These are phyloP conservation scores for Platycheirus albimanus DNA, from an alignment of 2,888 invertebrate species.

Conservation along the genomic window DNA sequence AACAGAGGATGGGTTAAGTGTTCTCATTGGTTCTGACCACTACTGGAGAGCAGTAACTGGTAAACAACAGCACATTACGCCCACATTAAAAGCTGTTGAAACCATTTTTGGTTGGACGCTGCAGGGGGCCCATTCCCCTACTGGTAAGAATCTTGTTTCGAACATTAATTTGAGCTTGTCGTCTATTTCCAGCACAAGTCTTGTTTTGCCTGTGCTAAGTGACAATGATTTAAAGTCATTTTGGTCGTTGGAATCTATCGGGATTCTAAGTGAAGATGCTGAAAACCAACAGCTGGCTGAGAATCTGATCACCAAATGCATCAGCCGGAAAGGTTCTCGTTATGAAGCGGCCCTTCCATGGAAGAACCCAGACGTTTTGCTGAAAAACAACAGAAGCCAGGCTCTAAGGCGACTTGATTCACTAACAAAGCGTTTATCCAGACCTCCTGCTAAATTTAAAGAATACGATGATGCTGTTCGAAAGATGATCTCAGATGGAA, in stretches of 20 bases:
- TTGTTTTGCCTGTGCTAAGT: background rate
- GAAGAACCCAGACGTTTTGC: slow-evolving; percentile 1
- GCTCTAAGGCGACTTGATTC: slow-evolving; percentile 20
- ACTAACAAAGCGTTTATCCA: slow-evolving; percentile 5
- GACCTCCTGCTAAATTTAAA: background rate
- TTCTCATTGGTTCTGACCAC: slow-evolving; percentile 5
- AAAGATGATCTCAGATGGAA: slow-evolving; percentile 20
- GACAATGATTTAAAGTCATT: slow-evolving; percentile 11
- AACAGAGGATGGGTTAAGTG: background rate
- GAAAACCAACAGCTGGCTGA: slow-evolving; percentile 4
- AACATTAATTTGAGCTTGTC: slow-evolving; percentile 7
- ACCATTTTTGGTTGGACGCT: too few relatives aligned
- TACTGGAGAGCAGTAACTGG: slow-evolving; percentile 17
- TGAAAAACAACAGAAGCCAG: slow-evolving; percentile 6
- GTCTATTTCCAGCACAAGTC: background rate
- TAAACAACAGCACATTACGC: background rate
- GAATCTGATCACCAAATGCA: slow-evolving; percentile 9
- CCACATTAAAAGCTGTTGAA: background rate
- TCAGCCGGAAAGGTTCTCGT: slow-evolving; percentile 4
- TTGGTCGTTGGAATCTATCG: slow-evolving; percentile 8
- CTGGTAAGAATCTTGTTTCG: slow-evolving; percentile 12
- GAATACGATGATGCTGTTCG: slow-evolving; percentile 4
- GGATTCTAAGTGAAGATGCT: slow-evolving; percentile 4
- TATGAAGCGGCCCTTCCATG: slow-evolving; percentile 3
- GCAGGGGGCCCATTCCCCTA: slow-evolving; percentile 12